These are phyloP conservation scores for Stichodactyla helianthus DNA, from an alignment of 64 coral and sea anemone species.

Conservation along the genomic window DNA sequence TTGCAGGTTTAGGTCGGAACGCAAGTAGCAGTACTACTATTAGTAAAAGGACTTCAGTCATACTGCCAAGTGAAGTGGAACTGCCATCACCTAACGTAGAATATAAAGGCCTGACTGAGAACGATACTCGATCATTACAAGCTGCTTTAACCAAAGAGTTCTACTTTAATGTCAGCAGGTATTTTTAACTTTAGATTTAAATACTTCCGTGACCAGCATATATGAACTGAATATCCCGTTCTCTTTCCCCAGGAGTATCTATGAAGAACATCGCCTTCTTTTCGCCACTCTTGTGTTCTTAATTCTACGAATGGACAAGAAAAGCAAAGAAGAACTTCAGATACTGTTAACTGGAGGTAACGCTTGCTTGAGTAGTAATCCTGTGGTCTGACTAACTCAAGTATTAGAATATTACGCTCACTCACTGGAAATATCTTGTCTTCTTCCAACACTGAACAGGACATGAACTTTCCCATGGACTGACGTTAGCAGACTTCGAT, in stretches of 20 bases:
- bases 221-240: neutral
- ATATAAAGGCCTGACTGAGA: conserved; percentile 59
- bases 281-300: conserved; percentile 74
- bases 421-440: neutral
- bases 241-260: conserved; percentile 58
- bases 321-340: conserved; percentile 32
- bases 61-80: conserved; percentile 62
- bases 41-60: conserved; percentile 50
- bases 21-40: neutral
- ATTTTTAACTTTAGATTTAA: neutral
- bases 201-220: neutral
- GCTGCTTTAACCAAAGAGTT: conserved; percentile 67
- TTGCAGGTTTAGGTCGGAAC: neutral
- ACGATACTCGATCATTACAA: conserved; percentile 42
- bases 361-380: neutral
- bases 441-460: conserved; percentile 17
- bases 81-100: conserved; percentile 70
- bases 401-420: no score
- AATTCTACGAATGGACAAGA: conserved; percentile 14
- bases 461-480: conserved; percentile 30
- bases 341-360: conserved; percentile 42
- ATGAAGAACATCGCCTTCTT: conserved; percentile 65
- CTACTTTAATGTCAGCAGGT: conserved; percentile 82
- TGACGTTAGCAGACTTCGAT: conserved; percentile 88
- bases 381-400: no score